Evolutionary conservation across 2,113 vertebrate genomes (phyloP).

Genomic region (Caranx melampygus): DNA sequence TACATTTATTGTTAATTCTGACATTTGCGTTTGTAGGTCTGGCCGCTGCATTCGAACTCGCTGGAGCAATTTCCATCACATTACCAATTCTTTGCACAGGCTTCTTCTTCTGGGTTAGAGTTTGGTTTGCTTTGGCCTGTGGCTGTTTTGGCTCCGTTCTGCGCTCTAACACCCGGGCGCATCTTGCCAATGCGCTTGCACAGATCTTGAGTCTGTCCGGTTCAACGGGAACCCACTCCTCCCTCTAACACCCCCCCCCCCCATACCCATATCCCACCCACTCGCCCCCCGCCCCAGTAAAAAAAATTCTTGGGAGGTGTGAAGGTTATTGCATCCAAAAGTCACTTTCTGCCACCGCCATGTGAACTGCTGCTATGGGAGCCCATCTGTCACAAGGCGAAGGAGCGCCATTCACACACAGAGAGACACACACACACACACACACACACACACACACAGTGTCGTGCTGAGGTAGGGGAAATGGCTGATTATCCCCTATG

Average conservation of each 20-base stretch:
- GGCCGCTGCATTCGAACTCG: conserved; percentile 47
- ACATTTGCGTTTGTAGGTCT: conserved; percentile 42
- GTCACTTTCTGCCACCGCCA: conserved; percentile 60
- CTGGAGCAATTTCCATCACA: conserved; percentile 62
- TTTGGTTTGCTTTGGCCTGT: conserved; percentile 41
- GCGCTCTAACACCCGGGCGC: conserved; percentile 14
- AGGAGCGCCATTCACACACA: conserved; percentile 59
- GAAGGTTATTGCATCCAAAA: conserved; percentile 77
- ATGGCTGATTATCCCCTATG: conserved; percentile 67
- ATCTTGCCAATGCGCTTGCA: conserved; percentile 58
- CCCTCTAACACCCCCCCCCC: not conserved
- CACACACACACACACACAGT: conserved; percentile 37
- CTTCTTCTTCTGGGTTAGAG: conserved; percentile 35
- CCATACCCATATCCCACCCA: not conserved
- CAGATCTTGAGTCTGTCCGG: conserved; percentile 57
- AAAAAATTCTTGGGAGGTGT: conserved; percentile 60
- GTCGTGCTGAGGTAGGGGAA: conserved; percentile 72
- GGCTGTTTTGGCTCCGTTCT: conserved; percentile 52
- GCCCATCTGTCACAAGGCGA: conserved; percentile 76
- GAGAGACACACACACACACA: conserved; percentile 22
- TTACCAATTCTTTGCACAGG: conserved; percentile 49
- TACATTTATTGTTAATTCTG: conserved; percentile 67
- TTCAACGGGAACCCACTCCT: conserved; percentile 27
- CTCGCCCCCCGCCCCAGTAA: not conserved
- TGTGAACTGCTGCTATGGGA: conserved; percentile 63